These are phyloP conservation scores for Moxostoma hubbsi DNA, from an alignment of 2,797 vertebrate genomes.

Conservation along the genomic window DNA sequence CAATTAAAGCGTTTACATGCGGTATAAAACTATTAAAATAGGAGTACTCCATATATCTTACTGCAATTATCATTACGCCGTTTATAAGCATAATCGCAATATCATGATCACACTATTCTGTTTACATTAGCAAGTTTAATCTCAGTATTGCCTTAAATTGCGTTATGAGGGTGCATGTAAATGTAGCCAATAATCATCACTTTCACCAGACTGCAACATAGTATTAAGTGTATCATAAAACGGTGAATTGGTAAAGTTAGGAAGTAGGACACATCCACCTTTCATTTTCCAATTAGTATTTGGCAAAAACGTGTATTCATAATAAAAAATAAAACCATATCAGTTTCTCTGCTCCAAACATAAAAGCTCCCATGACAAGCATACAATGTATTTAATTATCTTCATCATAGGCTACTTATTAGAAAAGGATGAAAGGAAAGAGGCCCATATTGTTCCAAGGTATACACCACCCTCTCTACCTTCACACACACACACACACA, in stretches of 20 bases:
- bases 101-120: too few relatives aligned
- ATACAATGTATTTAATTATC: slow-evolving; percentile 10
- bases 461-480: neutral
- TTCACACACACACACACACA: neutral
- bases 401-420: neutral
- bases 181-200: too few relatives aligned
- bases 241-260: neutral
- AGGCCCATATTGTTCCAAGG: neutral
- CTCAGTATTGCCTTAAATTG: too few relatives aligned
- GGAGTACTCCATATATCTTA: too few relatives aligned
- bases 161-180: too few relatives aligned
- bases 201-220: neutral
- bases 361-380: neutral
- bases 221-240: neutral
- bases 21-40: too few relatives aligned
- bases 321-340: neutral
- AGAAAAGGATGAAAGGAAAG: neutral
- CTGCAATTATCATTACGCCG: too few relatives aligned
- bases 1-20: too few relatives aligned
- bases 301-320: neutral
- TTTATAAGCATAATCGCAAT: too few relatives aligned
- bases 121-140: too few relatives aligned
- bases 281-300: neutral
- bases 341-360: neutral
- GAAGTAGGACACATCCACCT: neutral